phyloP scores from a whole-genome alignment of 2,888 invertebrate genomes.

The Deroplatys truncata region DNA sequence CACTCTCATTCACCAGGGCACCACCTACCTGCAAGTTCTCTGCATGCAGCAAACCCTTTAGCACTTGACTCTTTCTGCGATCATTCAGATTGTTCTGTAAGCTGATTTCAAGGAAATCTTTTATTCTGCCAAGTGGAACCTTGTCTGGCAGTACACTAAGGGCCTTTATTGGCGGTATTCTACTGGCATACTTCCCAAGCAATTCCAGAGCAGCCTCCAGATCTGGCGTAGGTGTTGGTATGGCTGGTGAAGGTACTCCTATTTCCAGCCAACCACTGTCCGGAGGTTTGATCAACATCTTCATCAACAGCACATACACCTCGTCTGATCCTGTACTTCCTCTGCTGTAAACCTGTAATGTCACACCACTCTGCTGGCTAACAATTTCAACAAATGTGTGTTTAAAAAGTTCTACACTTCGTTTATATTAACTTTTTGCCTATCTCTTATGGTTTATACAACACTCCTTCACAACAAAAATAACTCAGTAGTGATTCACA shows the following conservation, averaged over 20 bases:
- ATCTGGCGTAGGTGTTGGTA: conserved; percentile 56
- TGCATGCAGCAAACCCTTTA: conserved; percentile 78
- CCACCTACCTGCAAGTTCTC: conserved; percentile 71
- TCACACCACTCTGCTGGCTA: too few relatives aligned
- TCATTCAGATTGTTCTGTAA: conserved; percentile 69
- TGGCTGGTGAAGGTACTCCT: conserved; percentile 46
- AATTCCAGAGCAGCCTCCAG: conserved; percentile 73
- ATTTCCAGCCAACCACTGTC: conserved; percentile 41
- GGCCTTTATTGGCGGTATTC: conserved; percentile 78
- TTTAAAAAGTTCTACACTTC: too few relatives aligned
- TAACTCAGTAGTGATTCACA: too few relatives aligned
- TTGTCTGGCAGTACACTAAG: conserved; percentile 75
- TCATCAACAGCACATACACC: conserved; percentile 55
- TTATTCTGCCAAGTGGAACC: conserved; percentile 71
- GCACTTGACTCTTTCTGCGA: conserved; percentile 69
- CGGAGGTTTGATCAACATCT: conserved; percentile 51
- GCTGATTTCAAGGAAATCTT: conserved; percentile 74
- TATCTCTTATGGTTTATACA: too few relatives aligned
- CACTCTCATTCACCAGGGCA: not conserved
- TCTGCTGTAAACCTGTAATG: conserved; percentile 21
- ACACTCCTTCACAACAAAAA: too few relatives aligned
- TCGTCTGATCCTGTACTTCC: conserved; percentile 37
- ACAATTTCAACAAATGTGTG: too few relatives aligned
- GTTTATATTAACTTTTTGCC: too few relatives aligned
- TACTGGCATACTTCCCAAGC: conserved; percentile 76